Evolutionary conservation across 1,140 invertebrate genomes (phyloP), one percentile per base, ranked within the genome.

Genomic region (Camponotus floridanus): DNA sequence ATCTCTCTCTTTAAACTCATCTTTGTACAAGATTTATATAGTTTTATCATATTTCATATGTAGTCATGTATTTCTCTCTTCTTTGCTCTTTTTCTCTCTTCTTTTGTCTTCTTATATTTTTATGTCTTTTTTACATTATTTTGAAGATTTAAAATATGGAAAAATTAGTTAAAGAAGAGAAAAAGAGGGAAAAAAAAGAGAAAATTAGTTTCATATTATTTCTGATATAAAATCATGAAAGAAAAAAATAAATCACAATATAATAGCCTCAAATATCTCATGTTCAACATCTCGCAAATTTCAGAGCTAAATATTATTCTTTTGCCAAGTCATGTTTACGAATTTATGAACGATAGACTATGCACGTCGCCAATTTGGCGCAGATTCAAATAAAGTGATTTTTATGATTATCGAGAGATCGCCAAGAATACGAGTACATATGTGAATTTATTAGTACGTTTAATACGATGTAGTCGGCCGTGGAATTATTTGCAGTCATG

Each of bases 401-500:
- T 33, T 51, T 74, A 18, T 51, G 51, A 71, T 71, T n/a, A 33
- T 71, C 67, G 68, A 45, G 8, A 61, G 68, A 48, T 5, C 55
- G 79, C 79, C 79, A 83, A 83, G 55, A 83, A 83, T 61, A 51
- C 67, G 18, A 13, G 21, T 51, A 21, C 18, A 61, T n/a, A 13
- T 73, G 55, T 15, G 13, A 36, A 26, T 83, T 61, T 21, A 36
- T 11, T 71, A 45, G 26, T 81, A 81, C 61, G 59, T 80, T 21
- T 70, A 68, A 36, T 80, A 70, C 11, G 57, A 73, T 83, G 4
- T 51, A 51, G 15, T 18, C 79, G 39, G 2, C 18, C 79, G 4
- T 71, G n/a, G 55, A 83, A 83, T 73, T 83, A 83, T 83, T 83
- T 83, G 26, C 68, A 83, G 55, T 83, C 79, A 83, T 18, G 79